These are phyloP conservation scores for Enteromius trimaculatus DNA, from an alignment of 2,797 vertebrate species.

Conservation along the genomic window DNA sequence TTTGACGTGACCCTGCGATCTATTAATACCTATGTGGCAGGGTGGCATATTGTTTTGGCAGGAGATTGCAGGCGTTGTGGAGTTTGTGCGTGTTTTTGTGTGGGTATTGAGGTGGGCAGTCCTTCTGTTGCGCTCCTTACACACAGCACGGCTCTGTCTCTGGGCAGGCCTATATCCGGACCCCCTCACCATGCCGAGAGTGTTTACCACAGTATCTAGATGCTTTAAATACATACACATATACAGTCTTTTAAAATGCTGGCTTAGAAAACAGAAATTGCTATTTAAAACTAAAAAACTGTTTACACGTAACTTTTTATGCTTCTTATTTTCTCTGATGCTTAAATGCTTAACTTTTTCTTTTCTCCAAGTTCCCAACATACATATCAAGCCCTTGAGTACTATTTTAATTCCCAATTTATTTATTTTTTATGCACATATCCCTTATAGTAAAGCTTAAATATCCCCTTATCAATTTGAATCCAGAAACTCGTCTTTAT, in stretches of 20 bases:
- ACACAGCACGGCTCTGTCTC: conserved; percentile 50
- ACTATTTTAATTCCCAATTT: neutral
- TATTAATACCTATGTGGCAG: conserved; percentile 61
- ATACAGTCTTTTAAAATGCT: conserved; percentile 16
- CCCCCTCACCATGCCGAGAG: conserved; percentile 55
- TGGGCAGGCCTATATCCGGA: conserved; percentile 62
- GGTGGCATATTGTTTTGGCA: conserved; percentile 25
- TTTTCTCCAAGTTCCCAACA: neutral
- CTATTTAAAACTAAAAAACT: neutral
- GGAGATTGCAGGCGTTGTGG: neutral
- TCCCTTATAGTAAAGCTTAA: neutral
- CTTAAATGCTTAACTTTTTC: too few relatives aligned
- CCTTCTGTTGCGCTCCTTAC: conserved; percentile 50
- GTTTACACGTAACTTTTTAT: neutral
- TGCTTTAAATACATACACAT: conserved; percentile 49
- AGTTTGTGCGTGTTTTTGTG: conserved; percentile 67
- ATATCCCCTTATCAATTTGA: neutral
- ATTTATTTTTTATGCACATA: neutral
- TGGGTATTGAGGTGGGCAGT: conserved; percentile 40
- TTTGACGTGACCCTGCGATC: conserved; percentile 53
- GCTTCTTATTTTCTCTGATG: neutral
- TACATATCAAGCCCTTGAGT: neutral
- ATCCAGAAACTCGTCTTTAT: neutral
- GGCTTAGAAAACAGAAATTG: conserved; percentile 1
- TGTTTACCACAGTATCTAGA: conserved; percentile 45